phyloP scores from a whole-genome alignment of 1,140 invertebrate species.

The Medauroidea extradentata region DNA sequence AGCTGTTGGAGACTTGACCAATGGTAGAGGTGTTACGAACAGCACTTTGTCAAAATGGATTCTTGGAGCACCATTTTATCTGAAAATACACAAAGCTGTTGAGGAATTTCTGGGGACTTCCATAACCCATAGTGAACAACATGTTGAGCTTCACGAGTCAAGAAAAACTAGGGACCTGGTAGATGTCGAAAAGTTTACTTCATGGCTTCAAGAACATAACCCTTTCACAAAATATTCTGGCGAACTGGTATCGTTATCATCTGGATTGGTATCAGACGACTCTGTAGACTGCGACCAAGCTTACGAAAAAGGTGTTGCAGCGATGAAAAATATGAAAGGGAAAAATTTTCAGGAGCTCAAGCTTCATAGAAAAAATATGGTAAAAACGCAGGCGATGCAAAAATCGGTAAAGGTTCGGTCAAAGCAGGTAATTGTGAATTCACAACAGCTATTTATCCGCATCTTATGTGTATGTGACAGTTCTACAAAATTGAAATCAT shows the following conservation, averaged over 20 bases:
- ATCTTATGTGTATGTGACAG: slow-evolving; percentile 12
- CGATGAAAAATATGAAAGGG: neutral
- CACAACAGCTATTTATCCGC: slow-evolving; percentile 16
- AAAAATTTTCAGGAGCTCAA: slow-evolving; percentile 4
- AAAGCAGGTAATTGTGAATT: slow-evolving; percentile 8
- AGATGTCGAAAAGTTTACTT: neutral
- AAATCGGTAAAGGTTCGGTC: slow-evolving; percentile 8
- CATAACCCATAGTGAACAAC: neutral
- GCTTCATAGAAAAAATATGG: slow-evolving; percentile 9
- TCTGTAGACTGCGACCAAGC: neutral
- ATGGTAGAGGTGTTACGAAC: neutral
- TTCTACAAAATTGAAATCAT: slow-evolving; percentile 5
- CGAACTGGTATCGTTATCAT: neutral
- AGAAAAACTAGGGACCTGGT: neutral
- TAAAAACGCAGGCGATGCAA: neutral
- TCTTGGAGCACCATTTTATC: neutral
- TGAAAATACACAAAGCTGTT: neutral
- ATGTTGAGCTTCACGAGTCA: neutral
- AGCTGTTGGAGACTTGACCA: slow-evolving; percentile 16
- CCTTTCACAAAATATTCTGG: neutral
- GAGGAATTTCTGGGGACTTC: neutral
- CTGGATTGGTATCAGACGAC: neutral
- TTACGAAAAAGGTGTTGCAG: neutral
- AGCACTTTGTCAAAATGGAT: neutral
- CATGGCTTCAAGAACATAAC: neutral